Evolutionary conservation across 2,797 vertebrate genomes (phyloP).

Genomic region (Oceanodroma leucorhoa): DNA sequence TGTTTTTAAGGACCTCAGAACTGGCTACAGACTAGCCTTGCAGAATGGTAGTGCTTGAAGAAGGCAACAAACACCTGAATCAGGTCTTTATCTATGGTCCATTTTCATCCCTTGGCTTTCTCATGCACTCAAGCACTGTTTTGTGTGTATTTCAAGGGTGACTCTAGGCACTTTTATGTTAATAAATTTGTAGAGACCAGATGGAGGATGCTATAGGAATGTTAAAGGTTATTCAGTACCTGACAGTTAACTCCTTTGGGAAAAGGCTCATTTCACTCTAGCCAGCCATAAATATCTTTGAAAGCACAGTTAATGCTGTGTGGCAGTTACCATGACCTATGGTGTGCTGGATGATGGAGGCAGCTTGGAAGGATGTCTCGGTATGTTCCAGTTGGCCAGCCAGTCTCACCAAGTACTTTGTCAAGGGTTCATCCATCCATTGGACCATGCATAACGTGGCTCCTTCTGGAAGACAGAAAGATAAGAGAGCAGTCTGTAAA

Average conservation of each 20-base stretch:
- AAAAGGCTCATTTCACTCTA: not conserved
- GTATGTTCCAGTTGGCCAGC: conserved; percentile 47
- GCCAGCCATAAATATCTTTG: not conserved
- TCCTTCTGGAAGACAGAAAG: conserved; percentile 42
- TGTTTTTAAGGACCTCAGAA: not conserved
- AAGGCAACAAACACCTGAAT: not conserved
- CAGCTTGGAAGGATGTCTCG: conserved; percentile 67
- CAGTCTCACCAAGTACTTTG: conserved; percentile 58
- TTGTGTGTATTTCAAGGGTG: not conserved
- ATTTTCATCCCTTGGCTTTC: not conserved
- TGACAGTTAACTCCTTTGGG: not conserved
- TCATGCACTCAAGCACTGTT: not conserved
- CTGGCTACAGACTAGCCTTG: not conserved
- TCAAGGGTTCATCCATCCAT: conserved; percentile 50
- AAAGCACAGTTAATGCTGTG: not conserved
- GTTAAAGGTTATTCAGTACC: not conserved
- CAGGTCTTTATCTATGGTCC: not conserved
- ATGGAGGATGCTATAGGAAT: not conserved
- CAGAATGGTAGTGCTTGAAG: not conserved
- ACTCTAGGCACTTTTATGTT: not conserved
- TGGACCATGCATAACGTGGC: conserved; percentile 22
- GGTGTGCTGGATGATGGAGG: conserved; percentile 58
- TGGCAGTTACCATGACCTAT: conserved; percentile 48
- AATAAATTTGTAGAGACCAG: not conserved
- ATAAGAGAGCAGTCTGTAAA: not conserved